A percentile compares a stretch with the other conserved stretches of the same genome.
phyloP scores from a whole-genome alignment of 2,888 invertebrate genomes.

The Tineola bisselliella region DNA sequence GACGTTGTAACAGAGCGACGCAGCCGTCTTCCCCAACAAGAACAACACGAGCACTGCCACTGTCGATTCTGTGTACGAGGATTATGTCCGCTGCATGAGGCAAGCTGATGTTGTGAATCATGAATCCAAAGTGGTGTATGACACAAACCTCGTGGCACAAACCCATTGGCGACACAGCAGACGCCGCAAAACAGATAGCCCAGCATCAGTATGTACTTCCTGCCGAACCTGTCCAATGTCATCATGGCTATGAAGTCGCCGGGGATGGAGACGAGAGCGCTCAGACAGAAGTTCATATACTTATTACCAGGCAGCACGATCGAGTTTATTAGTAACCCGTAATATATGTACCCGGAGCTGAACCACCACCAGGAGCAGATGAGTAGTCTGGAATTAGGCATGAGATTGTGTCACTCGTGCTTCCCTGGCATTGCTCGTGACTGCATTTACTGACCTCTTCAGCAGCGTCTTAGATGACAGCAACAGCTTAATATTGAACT shows the following conservation, averaged over 20 bases:
- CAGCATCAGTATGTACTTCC: slow-evolving; percentile 36
- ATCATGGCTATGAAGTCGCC: slow-evolving; percentile 43
- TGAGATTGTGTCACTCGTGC: no score
- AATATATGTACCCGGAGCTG: slow-evolving; percentile 45
- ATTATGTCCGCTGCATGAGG: no score
- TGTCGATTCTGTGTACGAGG: not conserved
- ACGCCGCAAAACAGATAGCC: slow-evolving; percentile 37
- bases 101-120: no score
- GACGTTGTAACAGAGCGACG: slow-evolving; percentile 70
- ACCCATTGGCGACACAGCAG: slow-evolving; percentile 33
- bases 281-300: slow-evolving; percentile 43
- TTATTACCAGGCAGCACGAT: slow-evolving; percentile 49
- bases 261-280: slow-evolving; percentile 49
- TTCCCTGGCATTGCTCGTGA: no score
- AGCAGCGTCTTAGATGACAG: slow-evolving; percentile 16
- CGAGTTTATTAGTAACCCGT: slow-evolving; percentile 46
- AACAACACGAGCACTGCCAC: slow-evolving; percentile 44
- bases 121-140: no score
- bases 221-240: slow-evolving; percentile 45
- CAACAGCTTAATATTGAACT: slow-evolving; percentile 15
- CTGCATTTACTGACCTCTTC: slow-evolving; percentile 14
- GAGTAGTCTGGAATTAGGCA: slow-evolving; percentile 23
- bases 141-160: slow-evolving; percentile 36
- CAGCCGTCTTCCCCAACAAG: slow-evolving; percentile 69
- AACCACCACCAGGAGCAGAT: slow-evolving; percentile 34